These are phyloP conservation scores for Drosophila gaucha DNA, from an alignment of 2,888 invertebrate species.

Conservation along the genomic window DNA sequence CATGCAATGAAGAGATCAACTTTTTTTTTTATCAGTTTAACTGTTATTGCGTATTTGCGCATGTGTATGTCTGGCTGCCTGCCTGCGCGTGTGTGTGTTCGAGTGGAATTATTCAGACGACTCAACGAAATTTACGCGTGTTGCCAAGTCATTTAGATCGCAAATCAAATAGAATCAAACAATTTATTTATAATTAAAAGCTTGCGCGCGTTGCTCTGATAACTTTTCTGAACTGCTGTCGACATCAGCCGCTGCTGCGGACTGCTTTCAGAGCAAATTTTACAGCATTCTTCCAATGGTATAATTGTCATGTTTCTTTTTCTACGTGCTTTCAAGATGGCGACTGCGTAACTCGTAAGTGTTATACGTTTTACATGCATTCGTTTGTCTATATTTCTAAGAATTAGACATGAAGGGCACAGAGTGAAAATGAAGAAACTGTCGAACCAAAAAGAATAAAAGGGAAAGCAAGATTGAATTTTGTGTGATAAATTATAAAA, in stretches of 20 bases:
- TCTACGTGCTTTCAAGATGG: constrained; percentile 7
- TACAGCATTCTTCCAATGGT: not conserved
- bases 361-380: constrained; percentile 2
- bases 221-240: constrained; percentile 35
- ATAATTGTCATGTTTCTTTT: not conserved
- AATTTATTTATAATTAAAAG: constrained; percentile 41
- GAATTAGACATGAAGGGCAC: no score
- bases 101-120: not conserved
- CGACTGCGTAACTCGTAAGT: constrained; percentile 1
- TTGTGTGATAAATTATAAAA: no score
- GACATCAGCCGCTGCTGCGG: not conserved
- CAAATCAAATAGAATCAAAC: constrained; percentile 30
- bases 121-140: constrained; percentile 4
- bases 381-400: no score
- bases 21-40: constrained; percentile 15
- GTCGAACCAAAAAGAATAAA: no score
- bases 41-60: not conserved
- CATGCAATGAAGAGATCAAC: constrained; percentile 8
- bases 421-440: no score
- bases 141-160: constrained; percentile 23
- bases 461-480: no score
- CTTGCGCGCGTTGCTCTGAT: constrained; percentile 21
- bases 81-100: not conserved
- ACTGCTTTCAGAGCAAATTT: not conserved
- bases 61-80: not conserved